A percentile compares a stretch with the other conserved stretches of the same genome.
Evolutionary conservation across 1,140 invertebrate genomes (phyloP).

Genomic region (Heterodera carotae): DNA sequence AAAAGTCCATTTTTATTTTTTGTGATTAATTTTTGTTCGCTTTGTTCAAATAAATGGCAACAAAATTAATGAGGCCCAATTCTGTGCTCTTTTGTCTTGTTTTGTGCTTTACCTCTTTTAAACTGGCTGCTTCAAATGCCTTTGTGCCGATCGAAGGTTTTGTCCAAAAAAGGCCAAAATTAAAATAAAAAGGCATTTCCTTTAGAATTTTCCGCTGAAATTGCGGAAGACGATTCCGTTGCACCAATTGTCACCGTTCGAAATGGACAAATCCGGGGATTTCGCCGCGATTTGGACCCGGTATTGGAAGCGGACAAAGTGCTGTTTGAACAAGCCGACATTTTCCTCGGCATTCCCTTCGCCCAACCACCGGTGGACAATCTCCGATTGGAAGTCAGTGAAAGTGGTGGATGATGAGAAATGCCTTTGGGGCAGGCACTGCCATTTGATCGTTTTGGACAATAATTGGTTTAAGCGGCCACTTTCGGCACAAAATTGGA

Average conservation of each 20-base stretch:
- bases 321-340: slow-evolving; percentile 16
- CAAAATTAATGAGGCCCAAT: too few species aligned
- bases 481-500: slow-evolving; percentile 13
- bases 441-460: background rate
- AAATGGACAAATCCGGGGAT: slow-evolving; percentile 9
- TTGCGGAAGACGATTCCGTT: background rate
- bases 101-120: background rate
- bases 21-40: too few species aligned
- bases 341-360: slow-evolving; percentile 41
- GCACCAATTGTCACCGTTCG: background rate
- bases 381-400: slow-evolving; percentile 27
- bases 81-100: background rate
- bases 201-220: background rate
- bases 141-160: background rate
- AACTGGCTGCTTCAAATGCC: background rate
- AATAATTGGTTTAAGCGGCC: background rate
- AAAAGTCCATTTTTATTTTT: too few species aligned
- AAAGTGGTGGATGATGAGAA: background rate
- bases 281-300: slow-evolving; percentile 4
- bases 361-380: slow-evolving; percentile 33
- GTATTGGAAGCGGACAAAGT: background rate
- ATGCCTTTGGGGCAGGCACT: background rate
- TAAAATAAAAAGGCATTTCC: background rate
- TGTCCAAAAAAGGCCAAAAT: background rate
- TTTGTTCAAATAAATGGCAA: too few species aligned